These are phyloP conservation scores for Omphaloscelis lunosa DNA, from an alignment of 2,888 invertebrate genomes.

Conservation along the genomic window DNA sequence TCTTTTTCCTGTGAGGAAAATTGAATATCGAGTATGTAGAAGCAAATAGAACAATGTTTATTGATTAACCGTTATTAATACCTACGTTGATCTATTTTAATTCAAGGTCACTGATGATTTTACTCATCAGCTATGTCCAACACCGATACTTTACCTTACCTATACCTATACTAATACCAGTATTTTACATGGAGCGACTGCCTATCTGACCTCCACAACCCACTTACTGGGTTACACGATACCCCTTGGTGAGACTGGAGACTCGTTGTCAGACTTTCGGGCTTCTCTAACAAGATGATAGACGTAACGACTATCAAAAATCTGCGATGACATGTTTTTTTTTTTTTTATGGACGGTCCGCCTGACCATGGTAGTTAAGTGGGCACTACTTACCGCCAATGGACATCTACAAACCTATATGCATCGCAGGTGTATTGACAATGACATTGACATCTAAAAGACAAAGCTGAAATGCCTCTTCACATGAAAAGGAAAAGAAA, in stretches of 20 bases:
- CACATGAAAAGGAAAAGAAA: not conserved
- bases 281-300: no score
- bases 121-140: not conserved
- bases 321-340: not conserved
- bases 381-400: not conserved
- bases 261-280: not conserved
- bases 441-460: not conserved
- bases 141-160: not conserved
- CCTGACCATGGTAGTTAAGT: not conserved
- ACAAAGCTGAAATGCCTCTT: not conserved
- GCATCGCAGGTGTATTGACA: no score
- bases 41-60: conserved; percentile 7
- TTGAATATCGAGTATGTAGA: not conserved
- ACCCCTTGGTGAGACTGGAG: not conserved
- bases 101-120: conserved; percentile 23
- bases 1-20: conserved; percentile 52
- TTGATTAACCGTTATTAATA: conserved; percentile 19
- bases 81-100: conserved; percentile 19
- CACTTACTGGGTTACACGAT: not conserved
- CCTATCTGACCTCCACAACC: no score
- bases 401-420: not conserved
- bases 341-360: not conserved
- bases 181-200: not conserved
- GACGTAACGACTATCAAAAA: not conserved
- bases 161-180: no score